phyloP scores from a whole-genome alignment of 2,113 vertebrate species.

The Bambusicola thoracicus region DNA sequence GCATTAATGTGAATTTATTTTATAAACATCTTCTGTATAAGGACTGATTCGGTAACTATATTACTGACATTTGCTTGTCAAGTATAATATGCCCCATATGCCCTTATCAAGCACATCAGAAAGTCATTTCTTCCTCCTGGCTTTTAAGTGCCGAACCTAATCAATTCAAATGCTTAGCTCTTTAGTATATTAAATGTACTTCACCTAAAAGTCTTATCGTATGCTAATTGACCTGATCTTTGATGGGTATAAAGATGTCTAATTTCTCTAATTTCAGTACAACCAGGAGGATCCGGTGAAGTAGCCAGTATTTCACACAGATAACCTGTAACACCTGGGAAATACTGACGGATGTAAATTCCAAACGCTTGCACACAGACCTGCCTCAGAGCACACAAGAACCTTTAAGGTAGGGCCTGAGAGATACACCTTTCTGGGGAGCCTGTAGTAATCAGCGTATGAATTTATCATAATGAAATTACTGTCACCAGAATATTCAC shows the following conservation, averaged over 20 bases:
- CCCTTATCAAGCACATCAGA: background rate
- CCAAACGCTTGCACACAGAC: background rate
- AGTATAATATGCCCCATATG: background rate
- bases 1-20: slow-evolving; percentile 2
- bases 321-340: background rate
- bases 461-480: background rate
- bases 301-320: background rate
- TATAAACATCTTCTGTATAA: background rate
- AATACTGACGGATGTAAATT: background rate
- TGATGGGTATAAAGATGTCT: background rate
- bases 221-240: background rate
- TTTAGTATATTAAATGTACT: background rate
- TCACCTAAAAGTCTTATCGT: background rate
- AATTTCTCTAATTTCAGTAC: background rate
- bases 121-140: slow-evolving; percentile 29
- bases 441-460: background rate
- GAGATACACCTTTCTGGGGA: background rate
- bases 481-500: background rate
- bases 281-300: background rate
- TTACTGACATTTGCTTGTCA: slow-evolving; percentile 30
- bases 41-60: background rate
- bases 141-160: background rate
- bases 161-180: background rate
- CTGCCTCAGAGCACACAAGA: background rate
- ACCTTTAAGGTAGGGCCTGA: background rate